Percentiles rank a stretch among this genome's conserved stretches.
Conservation (phyloP, 2,797 vertebrate genomes). For the Gambusia yucatana region DNA sequence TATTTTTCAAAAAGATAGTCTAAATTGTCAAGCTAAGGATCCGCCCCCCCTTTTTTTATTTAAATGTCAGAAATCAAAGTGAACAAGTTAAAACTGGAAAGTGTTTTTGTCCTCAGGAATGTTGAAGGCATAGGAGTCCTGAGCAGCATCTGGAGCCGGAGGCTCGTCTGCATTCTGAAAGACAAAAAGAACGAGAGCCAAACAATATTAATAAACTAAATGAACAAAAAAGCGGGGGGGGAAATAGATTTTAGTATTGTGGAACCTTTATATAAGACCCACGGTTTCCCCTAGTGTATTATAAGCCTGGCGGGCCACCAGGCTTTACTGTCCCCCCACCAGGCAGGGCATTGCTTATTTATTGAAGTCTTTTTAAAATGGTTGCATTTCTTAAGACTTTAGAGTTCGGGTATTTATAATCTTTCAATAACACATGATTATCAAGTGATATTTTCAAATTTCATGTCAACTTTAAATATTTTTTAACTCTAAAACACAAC, state of each 20-base stretch:
- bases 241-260: not conserved
- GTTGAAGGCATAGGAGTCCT: conserved; percentile 85
- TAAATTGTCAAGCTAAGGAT: conserved; percentile 37
- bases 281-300: too few relatives aligned
- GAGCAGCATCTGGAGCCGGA: conserved; percentile 82
- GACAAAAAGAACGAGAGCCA: conserved; percentile 6
- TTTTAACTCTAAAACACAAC: too few relatives aligned
- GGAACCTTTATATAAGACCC: not conserved
- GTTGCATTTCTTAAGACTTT: too few relatives aligned
- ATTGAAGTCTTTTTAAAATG: too few relatives aligned
- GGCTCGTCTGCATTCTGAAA: conserved; percentile 86
- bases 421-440: too few relatives aligned
- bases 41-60: not conserved
- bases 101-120: conserved; percentile 82
- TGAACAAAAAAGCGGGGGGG: not conserved
- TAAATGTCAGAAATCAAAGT: conserved; percentile 8
- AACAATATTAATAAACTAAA: not conserved
- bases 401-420: too few relatives aligned
- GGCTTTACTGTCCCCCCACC: too few relatives aligned
- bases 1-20: conserved; percentile 3
- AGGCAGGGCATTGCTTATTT: too few relatives aligned
- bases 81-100: conserved; percentile 86
- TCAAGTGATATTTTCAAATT: too few relatives aligned
- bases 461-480: too few relatives aligned
- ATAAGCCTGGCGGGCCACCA: too few relatives aligned